phyloP scores from a whole-genome alignment of 2,797 vertebrate genomes.

The Chelmon rostratus region DNA sequence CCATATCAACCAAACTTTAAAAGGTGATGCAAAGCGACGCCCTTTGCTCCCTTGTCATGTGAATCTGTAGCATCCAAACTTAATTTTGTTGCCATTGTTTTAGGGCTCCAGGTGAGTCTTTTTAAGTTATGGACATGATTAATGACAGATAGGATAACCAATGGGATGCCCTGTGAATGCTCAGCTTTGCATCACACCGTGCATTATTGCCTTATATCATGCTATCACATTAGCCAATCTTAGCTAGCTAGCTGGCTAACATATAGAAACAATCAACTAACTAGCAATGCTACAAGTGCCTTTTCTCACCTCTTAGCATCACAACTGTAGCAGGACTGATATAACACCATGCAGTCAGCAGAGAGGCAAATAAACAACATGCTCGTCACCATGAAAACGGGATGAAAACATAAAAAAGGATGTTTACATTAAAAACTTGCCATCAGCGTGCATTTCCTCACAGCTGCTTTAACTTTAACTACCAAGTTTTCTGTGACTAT shows the following conservation, averaged over 20 bases:
- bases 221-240: too few relatives aligned
- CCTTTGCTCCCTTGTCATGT: not conserved
- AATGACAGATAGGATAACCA: too few relatives aligned
- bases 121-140: not conserved
- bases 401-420: slow-evolving; percentile 1
- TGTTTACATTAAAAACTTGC: not conserved
- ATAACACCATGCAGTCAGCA: not conserved
- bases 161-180: too few relatives aligned
- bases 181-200: too few relatives aligned
- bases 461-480: slow-evolving; percentile 1
- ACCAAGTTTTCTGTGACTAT: not conserved
- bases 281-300: not conserved
- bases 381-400: not conserved
- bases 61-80: not conserved
- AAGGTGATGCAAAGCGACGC: too few relatives aligned
- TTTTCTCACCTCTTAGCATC: slow-evolving; percentile 13
- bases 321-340: not conserved
- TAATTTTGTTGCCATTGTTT: not conserved
- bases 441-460: not conserved
- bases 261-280: not conserved
- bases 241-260: too few relatives aligned
- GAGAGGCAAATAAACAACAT: not conserved
- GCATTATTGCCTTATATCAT: not conserved
- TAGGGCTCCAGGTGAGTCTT: not conserved
- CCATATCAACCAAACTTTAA: not conserved